Evolutionary conservation across 2,888 invertebrate species (phyloP), one percentile per base, ranked within the genome.

Genomic region (Oxycera nigricornis): DNA sequence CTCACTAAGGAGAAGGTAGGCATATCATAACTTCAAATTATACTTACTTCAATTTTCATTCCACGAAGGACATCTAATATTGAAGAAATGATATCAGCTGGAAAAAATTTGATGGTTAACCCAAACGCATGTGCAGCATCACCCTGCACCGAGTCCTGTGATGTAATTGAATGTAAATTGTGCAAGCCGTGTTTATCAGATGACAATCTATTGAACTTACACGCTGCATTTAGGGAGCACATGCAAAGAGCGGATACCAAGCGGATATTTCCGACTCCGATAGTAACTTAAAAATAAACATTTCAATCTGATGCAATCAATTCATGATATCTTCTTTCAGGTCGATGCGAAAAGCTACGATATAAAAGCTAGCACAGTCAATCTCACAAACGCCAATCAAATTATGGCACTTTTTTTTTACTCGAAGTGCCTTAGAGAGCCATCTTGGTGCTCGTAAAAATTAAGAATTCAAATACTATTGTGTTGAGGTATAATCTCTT

Each of bases 361-460:
- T 76, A 75, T 83, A 65, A 79, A 81, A 20, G 82, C 85, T 77
- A 80, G 87, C 78, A 80, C 89, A 17, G 87, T 88, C 72, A 85
- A 88, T 30, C 87, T 93, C 75, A 89, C 90, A 3, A 83, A 88
- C 55, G 88, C 87, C 77, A 96, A 97, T 85, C 89, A 90, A 82
- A 86, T 94, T 76, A 90, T 95, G 82, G 88, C 90, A 67, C 85
- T 91, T 76, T 98, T 97, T 97, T 96, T 93, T 83, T 89, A 92
- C 84, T 95, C 93, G 65, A 97, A 97, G 87, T 98, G 97, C 82
- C 87, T 90, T 78, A 86, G 89, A 76, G 95, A 97, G 81, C 78
- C 84, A 2, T 88, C 90, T 31, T 97, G 96, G 94, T 97, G 97
- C 62, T 72, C 65, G 1, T 59, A 72, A 22, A 1, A 65, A 3